A percentile compares a stretch with the other conserved stretches of the same genome.
Evolutionary conservation across 2,888 invertebrate genomes (phyloP).

Genomic region (Dynastes grantii): DNA sequence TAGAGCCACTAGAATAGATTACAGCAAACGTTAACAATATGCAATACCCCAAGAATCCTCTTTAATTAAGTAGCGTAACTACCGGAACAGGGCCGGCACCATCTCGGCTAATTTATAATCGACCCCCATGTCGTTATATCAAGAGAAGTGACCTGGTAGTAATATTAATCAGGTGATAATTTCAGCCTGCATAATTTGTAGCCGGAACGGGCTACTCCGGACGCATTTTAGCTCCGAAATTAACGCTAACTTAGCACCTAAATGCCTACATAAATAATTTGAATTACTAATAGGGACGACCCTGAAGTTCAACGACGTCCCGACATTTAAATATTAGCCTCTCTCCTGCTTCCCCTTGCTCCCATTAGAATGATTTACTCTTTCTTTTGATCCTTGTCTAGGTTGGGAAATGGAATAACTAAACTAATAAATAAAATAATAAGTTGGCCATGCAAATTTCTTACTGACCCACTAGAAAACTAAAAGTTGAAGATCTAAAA

Average conservation of each 20-base stretch:
- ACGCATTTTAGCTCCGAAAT: constrained; percentile 24
- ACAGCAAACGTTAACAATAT: background rate
- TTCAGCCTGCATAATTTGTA: constrained; percentile 35
- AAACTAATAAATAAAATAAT: too few relatives aligned
- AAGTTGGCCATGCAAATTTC: too few relatives aligned
- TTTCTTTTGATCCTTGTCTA: background rate
- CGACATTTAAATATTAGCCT: background rate
- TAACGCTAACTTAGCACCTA: constrained; percentile 21
- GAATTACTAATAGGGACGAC: constrained; percentile 23
- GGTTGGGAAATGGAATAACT: too few relatives aligned
- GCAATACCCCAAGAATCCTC: constrained; percentile 7
- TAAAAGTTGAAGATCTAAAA: too few relatives aligned
- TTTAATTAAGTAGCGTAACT: constrained; percentile 19
- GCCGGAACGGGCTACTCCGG: constrained; percentile 14
- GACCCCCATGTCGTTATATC: constrained; percentile 13
- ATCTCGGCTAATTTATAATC: constrained; percentile 24
- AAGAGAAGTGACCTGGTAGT: constrained; percentile 24
- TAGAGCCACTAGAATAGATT: background rate
- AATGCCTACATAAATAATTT: constrained; percentile 28
- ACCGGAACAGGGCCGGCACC: background rate
- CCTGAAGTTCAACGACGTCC: background rate
- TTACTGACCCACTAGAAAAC: too few relatives aligned
- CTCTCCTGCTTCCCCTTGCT: background rate
- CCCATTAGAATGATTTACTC: background rate
- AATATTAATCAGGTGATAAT: constrained; percentile 34